phyloP scores from a whole-genome alignment of 2,888 invertebrate species.

The Pandemis heparana region DNA sequence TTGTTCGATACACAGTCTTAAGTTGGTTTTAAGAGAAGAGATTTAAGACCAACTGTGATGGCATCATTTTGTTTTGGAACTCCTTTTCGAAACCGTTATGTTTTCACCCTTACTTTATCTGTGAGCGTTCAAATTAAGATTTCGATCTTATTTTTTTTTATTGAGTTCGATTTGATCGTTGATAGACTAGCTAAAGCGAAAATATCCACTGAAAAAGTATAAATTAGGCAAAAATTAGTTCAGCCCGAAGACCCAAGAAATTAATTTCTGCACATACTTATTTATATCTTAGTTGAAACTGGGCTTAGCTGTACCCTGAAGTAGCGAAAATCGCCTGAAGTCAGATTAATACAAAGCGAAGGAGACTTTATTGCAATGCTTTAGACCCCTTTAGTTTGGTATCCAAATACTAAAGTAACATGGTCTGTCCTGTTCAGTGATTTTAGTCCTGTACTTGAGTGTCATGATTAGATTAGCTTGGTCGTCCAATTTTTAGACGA shows the following conservation, averaged over 20 bases:
- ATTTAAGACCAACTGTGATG: too few species aligned
- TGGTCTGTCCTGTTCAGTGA: neutral
- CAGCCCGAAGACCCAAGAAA: neutral
- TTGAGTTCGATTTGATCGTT: neutral
- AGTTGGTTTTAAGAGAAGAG: neutral
- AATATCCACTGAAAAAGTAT: neutral
- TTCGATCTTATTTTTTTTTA: neutral
- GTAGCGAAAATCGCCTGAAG: neutral
- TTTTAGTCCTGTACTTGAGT: too few species aligned
- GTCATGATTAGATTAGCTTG: too few species aligned
- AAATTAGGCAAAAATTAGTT: neutral
- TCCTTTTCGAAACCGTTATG: neutral
- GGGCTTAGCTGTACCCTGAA: neutral
- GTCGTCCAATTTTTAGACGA: too few species aligned
- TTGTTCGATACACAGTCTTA: neutral
- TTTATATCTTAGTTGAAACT: neutral
- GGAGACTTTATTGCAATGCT: neutral
- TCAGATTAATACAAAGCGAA: neutral
- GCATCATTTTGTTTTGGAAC: neutral
- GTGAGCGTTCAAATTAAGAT: neutral
- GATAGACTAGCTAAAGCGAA: neutral
- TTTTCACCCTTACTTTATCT: neutral
- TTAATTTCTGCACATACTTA: neutral
- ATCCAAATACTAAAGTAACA: constrained; percentile 1
- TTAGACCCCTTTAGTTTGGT: constrained; percentile 1